These are phyloP conservation scores for Tichodroma muraria DNA, from an alignment of 2,113 vertebrate species.

Conservation along the genomic window DNA sequence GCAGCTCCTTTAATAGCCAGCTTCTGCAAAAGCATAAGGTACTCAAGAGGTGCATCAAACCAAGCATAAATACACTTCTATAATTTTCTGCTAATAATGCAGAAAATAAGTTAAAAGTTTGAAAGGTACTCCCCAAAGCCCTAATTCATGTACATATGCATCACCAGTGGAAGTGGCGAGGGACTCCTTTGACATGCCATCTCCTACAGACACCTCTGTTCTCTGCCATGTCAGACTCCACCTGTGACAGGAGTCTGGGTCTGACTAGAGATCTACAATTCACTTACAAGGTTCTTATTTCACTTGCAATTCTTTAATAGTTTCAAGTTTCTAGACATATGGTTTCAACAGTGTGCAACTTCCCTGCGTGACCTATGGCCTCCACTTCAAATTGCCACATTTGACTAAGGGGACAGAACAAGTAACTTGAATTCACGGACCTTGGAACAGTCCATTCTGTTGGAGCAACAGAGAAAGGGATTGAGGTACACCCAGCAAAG, in stretches of 20 bases:
- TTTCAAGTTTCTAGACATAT: neutral
- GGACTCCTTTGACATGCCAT: neutral
- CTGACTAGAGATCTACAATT: neutral
- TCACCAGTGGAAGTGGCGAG: neutral
- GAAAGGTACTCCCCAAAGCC: neutral
- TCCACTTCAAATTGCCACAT: neutral
- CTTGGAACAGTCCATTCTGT: neutral
- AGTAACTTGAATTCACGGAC: neutral
- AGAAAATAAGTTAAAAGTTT: neutral
- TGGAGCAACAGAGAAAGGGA: neutral
- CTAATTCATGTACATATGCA: neutral
- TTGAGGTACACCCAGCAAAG: neutral
- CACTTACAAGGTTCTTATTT: neutral
- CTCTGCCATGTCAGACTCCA: neutral
- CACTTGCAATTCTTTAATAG: neutral
- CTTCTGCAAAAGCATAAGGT: neutral
- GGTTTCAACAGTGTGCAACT: neutral
- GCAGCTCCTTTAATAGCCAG: neutral
- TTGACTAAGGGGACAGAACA: neutral
- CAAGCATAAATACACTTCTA: neutral
- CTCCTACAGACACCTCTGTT: neutral
- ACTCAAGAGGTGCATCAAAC: neutral
- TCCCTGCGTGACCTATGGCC: neutral
- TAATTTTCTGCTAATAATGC: neutral
- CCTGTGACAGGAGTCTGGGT: neutral